phyloP scores from a whole-genome alignment of 2,113 vertebrate genomes.

The Lophius piscatorius region DNA sequence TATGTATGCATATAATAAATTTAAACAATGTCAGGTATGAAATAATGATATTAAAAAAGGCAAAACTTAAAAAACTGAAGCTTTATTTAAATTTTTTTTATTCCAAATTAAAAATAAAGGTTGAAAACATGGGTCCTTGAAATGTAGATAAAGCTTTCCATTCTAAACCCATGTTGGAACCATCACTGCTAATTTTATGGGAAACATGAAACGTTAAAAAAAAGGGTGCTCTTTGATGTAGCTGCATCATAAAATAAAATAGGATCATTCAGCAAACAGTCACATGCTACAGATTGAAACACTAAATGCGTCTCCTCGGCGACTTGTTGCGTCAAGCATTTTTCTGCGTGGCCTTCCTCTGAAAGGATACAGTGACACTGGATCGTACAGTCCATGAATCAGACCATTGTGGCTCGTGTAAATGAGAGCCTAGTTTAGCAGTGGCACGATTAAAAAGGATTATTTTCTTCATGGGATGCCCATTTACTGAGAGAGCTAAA shows the following conservation, averaged over 20 bases:
- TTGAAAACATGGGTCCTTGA: too few relatives aligned
- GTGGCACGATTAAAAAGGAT: conserved; percentile 43
- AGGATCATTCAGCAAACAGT: neutral
- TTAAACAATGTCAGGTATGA: too few relatives aligned
- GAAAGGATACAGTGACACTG: conserved; percentile 33
- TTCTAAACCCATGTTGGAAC: too few relatives aligned
- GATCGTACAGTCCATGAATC: conserved; percentile 47
- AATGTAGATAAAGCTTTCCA: too few relatives aligned
- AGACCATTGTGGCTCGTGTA: conserved; percentile 49
- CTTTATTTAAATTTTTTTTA: too few relatives aligned
- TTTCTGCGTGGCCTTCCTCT: conserved; percentile 11
- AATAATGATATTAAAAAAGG: too few relatives aligned
- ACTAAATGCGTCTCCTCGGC: neutral
- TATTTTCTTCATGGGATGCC: neutral
- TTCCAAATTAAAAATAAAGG: too few relatives aligned
- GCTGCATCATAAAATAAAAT: neutral
- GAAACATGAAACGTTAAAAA: too few relatives aligned
- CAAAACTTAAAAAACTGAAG: too few relatives aligned
- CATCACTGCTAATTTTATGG: too few relatives aligned
- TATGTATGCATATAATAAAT: too few relatives aligned
- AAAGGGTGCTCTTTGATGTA: too few relatives aligned
- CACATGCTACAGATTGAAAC: neutral
- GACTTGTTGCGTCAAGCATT: neutral
- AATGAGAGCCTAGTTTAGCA: conserved; percentile 55
- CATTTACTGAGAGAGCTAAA: conserved; percentile 18